Conservation (phyloP, 2,113 vertebrate genomes). For the Phodopus roborovskii region DNA sequence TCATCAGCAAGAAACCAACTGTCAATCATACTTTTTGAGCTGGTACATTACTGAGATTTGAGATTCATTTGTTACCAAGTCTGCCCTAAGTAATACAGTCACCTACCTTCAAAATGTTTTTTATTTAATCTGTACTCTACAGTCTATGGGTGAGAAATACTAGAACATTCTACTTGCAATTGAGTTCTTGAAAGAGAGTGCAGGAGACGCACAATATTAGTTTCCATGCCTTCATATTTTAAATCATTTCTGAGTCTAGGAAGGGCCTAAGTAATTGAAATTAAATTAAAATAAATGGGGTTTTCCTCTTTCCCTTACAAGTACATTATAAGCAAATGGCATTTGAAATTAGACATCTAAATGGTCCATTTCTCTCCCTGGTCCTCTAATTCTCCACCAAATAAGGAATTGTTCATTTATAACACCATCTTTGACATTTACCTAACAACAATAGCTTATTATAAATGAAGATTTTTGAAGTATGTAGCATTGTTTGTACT, state of each 20-base stretch:
- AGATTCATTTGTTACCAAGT: slow-evolving; percentile 28
- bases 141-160: not conserved
- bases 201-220: slow-evolving; percentile 21
- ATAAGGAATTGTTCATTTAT: not conserved
- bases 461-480: slow-evolving; percentile 37
- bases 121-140: slow-evolving; percentile 21
- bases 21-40: not conserved
- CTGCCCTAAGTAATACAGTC: slow-evolving; percentile 15
- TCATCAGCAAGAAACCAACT: slow-evolving; percentile 45
- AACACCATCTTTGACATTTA: not conserved
- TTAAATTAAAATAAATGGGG: slow-evolving; percentile 60
- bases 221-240: not conserved
- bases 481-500: not conserved
- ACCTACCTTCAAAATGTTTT: not conserved
- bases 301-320: slow-evolving; percentile 19
- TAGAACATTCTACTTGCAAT: slow-evolving; percentile 12
- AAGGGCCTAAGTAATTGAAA: slow-evolving; percentile 47
- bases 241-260: slow-evolving; percentile 57
- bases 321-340: slow-evolving; percentile 39
- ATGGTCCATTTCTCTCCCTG: slow-evolving; percentile 28
- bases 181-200: slow-evolving; percentile 20
- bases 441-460: not conserved
- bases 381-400: slow-evolving; percentile 52
- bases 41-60: slow-evolving; percentile 7
- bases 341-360: slow-evolving; percentile 61